phyloP scores from a whole-genome alignment of 2,113 vertebrate genomes.

The Psittacula cyanocephala region DNA sequence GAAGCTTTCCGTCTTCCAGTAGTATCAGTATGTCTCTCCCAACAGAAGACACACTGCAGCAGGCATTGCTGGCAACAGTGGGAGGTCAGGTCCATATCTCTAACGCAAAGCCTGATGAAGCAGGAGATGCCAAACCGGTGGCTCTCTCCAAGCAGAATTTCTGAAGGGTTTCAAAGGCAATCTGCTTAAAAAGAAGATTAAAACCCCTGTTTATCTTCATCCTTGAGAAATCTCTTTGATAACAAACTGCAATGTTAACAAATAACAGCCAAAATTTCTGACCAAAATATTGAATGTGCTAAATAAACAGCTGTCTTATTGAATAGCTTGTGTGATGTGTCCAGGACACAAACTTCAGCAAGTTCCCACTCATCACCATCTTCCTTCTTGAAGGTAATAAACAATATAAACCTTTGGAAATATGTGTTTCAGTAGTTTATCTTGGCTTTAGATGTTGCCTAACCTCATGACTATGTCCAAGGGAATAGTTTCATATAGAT shows the following conservation, averaged over 20 bases:
- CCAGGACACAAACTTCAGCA: slow-evolving; percentile 1
- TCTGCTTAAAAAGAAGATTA: background rate
- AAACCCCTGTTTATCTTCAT: background rate
- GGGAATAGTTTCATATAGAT: slow-evolving; percentile 57
- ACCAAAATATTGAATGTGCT: background rate
- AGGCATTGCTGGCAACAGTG: background rate
- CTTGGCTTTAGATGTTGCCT: slow-evolving; percentile 56
- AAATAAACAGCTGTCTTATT: background rate
- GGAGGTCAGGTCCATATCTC: background rate
- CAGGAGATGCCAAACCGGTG: background rate
- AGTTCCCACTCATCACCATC: slow-evolving; percentile 22
- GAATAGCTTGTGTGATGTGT: background rate
- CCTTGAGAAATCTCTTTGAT: background rate
- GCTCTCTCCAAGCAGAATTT: background rate
- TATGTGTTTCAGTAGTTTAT: slow-evolving; percentile 15
- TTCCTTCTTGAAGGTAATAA: background rate
- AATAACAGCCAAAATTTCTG: background rate
- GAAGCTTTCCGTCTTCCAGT: background rate
- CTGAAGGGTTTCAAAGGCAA: background rate
- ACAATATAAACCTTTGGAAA: slow-evolving; percentile 36
- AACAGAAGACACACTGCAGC: background rate
- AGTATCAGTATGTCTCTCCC: background rate
- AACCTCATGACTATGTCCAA: slow-evolving; percentile 24
- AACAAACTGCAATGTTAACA: background rate
- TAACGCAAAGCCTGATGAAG: background rate